A percentile compares a stretch with the other conserved stretches of the same genome.
phyloP scores from a whole-genome alignment of 2,113 vertebrate genomes.

The Nibea coibor region DNA sequence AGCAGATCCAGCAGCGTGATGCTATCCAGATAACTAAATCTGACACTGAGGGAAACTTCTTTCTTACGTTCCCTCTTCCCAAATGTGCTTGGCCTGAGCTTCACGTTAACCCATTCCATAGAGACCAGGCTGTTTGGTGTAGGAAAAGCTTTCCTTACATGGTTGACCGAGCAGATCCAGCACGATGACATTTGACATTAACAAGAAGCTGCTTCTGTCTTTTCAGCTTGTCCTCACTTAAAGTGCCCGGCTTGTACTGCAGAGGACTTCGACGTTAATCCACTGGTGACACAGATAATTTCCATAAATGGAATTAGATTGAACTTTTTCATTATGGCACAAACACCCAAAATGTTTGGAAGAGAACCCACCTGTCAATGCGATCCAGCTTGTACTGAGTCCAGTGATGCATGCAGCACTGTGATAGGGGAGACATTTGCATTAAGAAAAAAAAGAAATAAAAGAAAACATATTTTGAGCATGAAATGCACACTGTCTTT shows the following conservation, averaged over 20 bases:
- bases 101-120: constrained; percentile 13
- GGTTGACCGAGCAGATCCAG: constrained; percentile 19
- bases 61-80: background rate
- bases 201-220: constrained; percentile 1
- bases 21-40: background rate
- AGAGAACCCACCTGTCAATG: background rate
- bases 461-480: background rate
- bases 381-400: background rate
- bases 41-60: background rate
- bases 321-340: background rate
- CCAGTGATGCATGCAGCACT: background rate
- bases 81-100: background rate
- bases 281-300: background rate
- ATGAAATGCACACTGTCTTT: background rate
- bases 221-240: constrained; percentile 1
- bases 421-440: background rate
- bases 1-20: background rate
- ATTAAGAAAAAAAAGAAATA: background rate
- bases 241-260: background rate
- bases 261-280: background rate
- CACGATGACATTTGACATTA: constrained; percentile 40
- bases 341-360: background rate
- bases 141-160: constrained; percentile 41
- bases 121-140: background rate
- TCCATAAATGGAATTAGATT: constrained; percentile 1